phyloP scores from a whole-genome alignment of 2,797 vertebrate genomes.

The Myoxocephalus aenaeus region DNA sequence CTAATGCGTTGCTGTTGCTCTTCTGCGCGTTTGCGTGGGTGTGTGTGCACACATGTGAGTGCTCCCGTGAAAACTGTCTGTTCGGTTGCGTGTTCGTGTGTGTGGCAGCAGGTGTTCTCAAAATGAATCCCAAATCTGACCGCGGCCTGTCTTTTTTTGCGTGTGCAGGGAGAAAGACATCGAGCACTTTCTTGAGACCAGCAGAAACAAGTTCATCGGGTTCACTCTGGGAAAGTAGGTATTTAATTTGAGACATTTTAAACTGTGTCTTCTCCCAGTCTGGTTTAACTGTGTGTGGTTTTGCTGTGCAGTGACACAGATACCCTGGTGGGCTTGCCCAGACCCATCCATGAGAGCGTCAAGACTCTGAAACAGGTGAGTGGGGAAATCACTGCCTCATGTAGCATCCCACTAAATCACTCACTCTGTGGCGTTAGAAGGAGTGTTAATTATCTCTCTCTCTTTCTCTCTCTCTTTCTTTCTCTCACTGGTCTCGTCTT shows the following conservation, averaged over 20 bases:
- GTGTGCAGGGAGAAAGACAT: conserved; percentile 94
- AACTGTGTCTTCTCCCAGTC: not conserved
- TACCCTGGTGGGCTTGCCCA: conserved; percentile 93
- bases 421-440: too few species aligned
- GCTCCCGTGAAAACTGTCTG: not conserved
- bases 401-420: not conserved
- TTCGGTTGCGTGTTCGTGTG: not conserved
- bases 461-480: too few species aligned
- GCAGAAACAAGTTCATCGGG: conserved; percentile 98
- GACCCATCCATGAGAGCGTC: conserved; percentile 97
- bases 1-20: conserved; percentile 6
- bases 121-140: conserved; percentile 22
- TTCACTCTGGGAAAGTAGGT: conserved; percentile 97
- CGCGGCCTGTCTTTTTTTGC: conserved; percentile 27
- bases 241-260: not conserved
- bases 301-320: conserved; percentile 93
- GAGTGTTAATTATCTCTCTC: not conserved
- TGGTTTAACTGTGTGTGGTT: conserved; percentile 13
- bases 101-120: conserved; percentile 13
- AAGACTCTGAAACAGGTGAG: conserved; percentile 96
- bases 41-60: not conserved
- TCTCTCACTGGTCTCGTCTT: not conserved
- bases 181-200: conserved; percentile 95
- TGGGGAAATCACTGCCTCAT: not conserved
- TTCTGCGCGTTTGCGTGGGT: conserved; percentile 8